These are phyloP conservation scores for Diacarnus erythraeanus DNA, from an alignment of 37 sponge, comb jelly and placozoan genomes.

Conservation along the genomic window DNA sequence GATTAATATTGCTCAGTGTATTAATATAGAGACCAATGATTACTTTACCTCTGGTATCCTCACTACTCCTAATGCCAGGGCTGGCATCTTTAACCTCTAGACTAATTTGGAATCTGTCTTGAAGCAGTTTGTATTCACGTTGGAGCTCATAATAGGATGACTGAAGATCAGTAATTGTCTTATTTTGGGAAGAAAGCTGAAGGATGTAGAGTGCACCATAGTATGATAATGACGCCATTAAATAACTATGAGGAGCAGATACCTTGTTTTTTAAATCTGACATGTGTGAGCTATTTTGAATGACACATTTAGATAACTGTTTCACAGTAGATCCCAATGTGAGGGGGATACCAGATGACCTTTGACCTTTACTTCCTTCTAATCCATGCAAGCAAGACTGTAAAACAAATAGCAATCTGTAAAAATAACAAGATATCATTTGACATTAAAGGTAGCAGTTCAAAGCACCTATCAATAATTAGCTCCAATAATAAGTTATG, in stretches of 20 bases:
- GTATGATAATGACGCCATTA: no score
- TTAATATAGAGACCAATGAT: no score
- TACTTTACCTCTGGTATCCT: no score
- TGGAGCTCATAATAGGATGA: not conserved
- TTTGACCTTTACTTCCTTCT: not conserved
- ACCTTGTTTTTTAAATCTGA: slow-evolving; percentile 33
- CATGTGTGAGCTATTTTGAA: not conserved
- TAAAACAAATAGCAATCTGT: slow-evolving; percentile 47
- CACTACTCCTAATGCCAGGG: no score
- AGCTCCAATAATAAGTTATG: slow-evolving; percentile 34
- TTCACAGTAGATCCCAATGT: slow-evolving; percentile 53
- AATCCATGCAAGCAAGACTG: slow-evolving; percentile 32
- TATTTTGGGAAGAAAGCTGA: slow-evolving; percentile 15
- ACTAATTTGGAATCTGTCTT: no score
- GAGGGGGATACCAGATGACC: slow-evolving; percentile 26
- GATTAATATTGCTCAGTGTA: no score
- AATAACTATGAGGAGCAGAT: not conserved
- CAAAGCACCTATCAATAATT: slow-evolving; percentile 50
- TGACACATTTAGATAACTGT: slow-evolving; percentile 23
- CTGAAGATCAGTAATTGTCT: not conserved
- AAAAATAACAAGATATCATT: not conserved
- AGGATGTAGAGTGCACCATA: not conserved
- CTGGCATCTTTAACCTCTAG: no score
- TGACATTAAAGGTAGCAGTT: no score
- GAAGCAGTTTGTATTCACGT: not conserved